phyloP scores from a whole-genome alignment of 2,797 vertebrate genomes.

The Taenioides sp. region DNA sequence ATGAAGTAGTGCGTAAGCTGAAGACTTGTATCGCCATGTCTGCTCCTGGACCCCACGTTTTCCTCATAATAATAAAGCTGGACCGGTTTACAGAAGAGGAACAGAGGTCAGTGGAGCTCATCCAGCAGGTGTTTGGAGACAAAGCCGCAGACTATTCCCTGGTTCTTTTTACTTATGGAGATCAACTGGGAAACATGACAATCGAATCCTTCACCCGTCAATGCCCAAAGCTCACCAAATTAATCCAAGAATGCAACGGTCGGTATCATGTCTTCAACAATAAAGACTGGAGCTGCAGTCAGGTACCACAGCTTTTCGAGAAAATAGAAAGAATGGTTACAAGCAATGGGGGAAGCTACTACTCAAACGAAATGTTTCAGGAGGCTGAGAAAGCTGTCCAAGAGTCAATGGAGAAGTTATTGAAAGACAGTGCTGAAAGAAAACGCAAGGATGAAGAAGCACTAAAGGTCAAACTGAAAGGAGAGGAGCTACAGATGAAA shows the following conservation, averaged over 20 bases:
- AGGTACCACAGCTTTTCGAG: slow-evolving; percentile 25
- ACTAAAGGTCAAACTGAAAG: slow-evolving; percentile 4
- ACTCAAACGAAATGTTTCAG: slow-evolving; percentile 38
- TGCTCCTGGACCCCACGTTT: slow-evolving; percentile 40
- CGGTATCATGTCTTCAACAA: slow-evolving; percentile 42
- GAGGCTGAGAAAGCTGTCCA: slow-evolving; percentile 31
- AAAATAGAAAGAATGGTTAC: slow-evolving; percentile 27
- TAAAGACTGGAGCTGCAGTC: not conserved
- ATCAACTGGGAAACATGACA: not conserved
- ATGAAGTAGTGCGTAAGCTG: slow-evolving; percentile 17
- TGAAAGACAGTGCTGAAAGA: not conserved
- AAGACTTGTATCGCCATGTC: slow-evolving; percentile 29
- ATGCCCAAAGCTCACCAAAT: slow-evolving; percentile 8
- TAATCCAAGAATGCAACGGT: slow-evolving; percentile 16
- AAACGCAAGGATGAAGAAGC: slow-evolving; percentile 9
- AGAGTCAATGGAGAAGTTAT: not conserved
- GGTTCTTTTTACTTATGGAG: slow-evolving; percentile 45
- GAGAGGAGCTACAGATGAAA: slow-evolving; percentile 4
- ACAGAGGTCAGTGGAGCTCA: slow-evolving; percentile 21
- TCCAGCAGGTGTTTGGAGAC: slow-evolving; percentile 36
- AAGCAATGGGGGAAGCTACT: slow-evolving; percentile 32
- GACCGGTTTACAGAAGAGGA: slow-evolving; percentile 42
- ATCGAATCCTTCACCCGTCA: slow-evolving; percentile 15
- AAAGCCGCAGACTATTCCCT: slow-evolving; percentile 21
- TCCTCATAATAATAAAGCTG: slow-evolving; percentile 40